These are phyloP conservation scores for Drosophila mercatorum DNA, from an alignment of 2,888 invertebrate genomes.

Conservation along the genomic window DNA sequence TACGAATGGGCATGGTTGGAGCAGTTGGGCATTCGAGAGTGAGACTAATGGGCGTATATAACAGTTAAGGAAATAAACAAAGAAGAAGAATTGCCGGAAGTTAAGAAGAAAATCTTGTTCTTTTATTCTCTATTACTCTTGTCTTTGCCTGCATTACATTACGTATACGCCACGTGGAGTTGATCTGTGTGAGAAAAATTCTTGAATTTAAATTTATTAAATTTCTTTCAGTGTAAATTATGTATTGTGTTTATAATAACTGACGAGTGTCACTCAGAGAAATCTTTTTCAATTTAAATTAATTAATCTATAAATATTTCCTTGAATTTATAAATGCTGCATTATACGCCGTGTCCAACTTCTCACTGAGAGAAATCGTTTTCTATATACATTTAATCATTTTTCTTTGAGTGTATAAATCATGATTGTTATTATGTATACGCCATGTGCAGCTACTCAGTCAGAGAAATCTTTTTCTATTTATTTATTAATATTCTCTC, in stretches of 20 bases:
- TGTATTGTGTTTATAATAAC: too few species aligned
- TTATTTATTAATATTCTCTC: not conserved
- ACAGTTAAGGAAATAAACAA: not conserved
- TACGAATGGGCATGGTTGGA: not conserved
- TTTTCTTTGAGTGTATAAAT: not conserved
- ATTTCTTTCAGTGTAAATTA: too few species aligned
- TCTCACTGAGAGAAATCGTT: not conserved
- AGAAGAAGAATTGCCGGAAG: not conserved
- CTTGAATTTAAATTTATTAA: too few species aligned
- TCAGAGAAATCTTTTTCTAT: not conserved
- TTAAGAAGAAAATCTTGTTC: not conserved
- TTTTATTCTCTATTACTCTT: too few species aligned
- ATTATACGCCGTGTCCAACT: not conserved
- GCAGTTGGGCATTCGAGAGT: not conserved
- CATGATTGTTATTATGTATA: not conserved
- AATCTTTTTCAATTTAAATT: too few species aligned
- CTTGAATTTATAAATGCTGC: not conserved
- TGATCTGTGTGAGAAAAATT: too few species aligned
- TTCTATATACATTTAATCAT: not conserved
- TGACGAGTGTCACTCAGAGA: too few species aligned
- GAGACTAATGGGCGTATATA: not conserved
- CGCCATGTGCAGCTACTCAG: not conserved
- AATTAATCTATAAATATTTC: too few species aligned
- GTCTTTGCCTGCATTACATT: not conserved
- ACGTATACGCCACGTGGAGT: too few species aligned